phyloP scores from a whole-genome alignment of 2,797 vertebrate species.

The Tangara arthus region DNA sequence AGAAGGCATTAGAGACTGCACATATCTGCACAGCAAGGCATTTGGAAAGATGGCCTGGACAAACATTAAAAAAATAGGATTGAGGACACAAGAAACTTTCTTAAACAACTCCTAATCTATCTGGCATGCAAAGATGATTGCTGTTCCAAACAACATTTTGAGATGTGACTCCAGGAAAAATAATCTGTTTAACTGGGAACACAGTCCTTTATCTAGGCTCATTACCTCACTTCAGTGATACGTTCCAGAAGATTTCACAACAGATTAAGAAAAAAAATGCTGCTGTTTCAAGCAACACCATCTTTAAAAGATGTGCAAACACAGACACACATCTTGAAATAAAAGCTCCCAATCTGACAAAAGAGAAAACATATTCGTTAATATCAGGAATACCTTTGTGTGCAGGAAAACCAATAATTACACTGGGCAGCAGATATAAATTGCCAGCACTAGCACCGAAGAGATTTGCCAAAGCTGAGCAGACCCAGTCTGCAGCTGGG shows the following conservation, averaged over 20 bases:
- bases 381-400: not conserved
- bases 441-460: not conserved
- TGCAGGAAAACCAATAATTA: not conserved
- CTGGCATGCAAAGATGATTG: not conserved
- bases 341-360: not conserved
- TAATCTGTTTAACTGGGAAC: not conserved
- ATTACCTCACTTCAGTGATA: conserved; percentile 13
- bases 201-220: not conserved
- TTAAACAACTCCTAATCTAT: not conserved
- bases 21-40: conserved; percentile 29
- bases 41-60: not conserved
- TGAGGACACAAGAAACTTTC: not conserved
- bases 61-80: not conserved
- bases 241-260: conserved; percentile 40
- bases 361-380: not conserved
- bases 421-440: not conserved
- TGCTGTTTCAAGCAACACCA: not conserved
- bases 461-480: not conserved
- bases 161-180: not conserved
- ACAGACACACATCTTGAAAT: too few relatives aligned
- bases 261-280: not conserved
- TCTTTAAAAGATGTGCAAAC: not conserved
- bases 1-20: not conserved
- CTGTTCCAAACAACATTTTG: not conserved
- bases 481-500: too few relatives aligned